Evolutionary conservation across 2,888 invertebrate genomes (phyloP).

Genomic region (Stegana nigrithorax): DNA sequence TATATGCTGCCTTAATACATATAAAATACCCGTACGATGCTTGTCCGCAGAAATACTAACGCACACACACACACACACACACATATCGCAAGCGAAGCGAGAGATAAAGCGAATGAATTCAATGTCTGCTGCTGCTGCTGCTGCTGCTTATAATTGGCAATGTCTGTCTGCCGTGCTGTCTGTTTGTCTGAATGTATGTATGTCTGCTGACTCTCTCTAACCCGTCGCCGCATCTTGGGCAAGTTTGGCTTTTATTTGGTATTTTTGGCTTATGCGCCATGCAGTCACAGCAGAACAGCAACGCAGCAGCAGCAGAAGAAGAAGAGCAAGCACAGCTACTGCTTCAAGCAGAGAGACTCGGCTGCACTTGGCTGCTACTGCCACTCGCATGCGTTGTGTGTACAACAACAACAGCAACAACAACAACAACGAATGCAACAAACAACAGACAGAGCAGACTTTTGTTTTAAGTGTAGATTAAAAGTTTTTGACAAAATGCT

Average conservation of each 20-base stretch:
- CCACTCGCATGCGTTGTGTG: neutral
- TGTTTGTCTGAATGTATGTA: neutral
- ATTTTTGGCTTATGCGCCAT: constrained; percentile 14
- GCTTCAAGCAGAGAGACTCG: too few relatives aligned
- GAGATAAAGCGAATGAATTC: constrained; percentile 59
- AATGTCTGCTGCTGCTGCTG: too few relatives aligned
- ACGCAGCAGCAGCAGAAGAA: neutral
- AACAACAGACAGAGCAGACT: neutral
- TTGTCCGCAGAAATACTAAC: neutral
- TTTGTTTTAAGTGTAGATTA: constrained; percentile 6
- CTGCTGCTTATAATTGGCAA: constrained; percentile 59
- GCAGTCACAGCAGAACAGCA: neutral
- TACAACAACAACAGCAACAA: neutral
- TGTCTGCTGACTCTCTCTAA: neutral
- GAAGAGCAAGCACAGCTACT: too few relatives aligned
- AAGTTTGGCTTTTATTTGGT: neutral
- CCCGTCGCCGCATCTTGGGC: neutral
- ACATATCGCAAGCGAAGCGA: too few relatives aligned
- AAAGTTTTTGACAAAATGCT: constrained; percentile 41
- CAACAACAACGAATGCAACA: neutral
- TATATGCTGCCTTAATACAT: constrained; percentile 43
- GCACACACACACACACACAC: neutral
- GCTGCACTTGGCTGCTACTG: constrained; percentile 1
- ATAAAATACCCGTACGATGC: neutral
- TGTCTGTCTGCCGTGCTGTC: constrained; percentile 29